A percentile compares a stretch with the other conserved stretches of the same genome.
These are phyloP conservation scores for Campopleginae sp. DNA, from an alignment of 2,888 invertebrate species.

Conservation along the genomic window DNA sequence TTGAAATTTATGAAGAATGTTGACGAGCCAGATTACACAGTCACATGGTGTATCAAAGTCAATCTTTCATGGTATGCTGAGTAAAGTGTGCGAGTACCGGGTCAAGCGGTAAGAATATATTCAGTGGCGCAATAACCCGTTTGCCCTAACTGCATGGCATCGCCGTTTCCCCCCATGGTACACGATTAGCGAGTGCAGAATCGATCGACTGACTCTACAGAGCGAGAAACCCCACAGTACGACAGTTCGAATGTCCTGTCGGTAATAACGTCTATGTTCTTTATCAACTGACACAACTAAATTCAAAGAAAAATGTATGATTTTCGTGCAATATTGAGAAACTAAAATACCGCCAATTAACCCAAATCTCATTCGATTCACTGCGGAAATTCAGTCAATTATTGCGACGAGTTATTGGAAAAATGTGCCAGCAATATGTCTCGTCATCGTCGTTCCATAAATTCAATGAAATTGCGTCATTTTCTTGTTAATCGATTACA, in stretches of 20 bases:
- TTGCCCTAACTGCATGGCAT: conserved; percentile 47
- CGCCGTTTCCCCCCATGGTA: conserved; percentile 39
- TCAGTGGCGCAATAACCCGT: conserved; percentile 58
- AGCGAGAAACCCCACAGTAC: conserved; percentile 23
- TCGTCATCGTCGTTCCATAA: background rate
- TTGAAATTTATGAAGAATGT: conserved; percentile 33
- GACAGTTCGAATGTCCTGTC: conserved; percentile 17
- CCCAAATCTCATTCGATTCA: background rate
- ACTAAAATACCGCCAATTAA: background rate
- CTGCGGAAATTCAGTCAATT: background rate
- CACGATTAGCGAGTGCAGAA: conserved; percentile 42
- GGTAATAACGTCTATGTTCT: conserved; percentile 9
- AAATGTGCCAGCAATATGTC: background rate
- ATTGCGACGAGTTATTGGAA: background rate
- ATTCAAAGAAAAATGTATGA: background rate
- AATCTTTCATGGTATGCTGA: conserved; percentile 33
- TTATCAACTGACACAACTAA: background rate
- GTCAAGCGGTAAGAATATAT: conserved; percentile 53
- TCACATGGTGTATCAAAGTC: conserved; percentile 28
- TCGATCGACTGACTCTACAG: conserved; percentile 40
- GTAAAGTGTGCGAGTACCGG: conserved; percentile 33
- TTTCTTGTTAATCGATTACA: background rate
- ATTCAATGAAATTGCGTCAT: background rate
- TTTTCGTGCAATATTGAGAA: background rate
- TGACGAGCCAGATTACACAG: conserved; percentile 31